Evolutionary conservation across 2,888 invertebrate species (phyloP).

Genomic region (Escarpia spicata): DNA sequence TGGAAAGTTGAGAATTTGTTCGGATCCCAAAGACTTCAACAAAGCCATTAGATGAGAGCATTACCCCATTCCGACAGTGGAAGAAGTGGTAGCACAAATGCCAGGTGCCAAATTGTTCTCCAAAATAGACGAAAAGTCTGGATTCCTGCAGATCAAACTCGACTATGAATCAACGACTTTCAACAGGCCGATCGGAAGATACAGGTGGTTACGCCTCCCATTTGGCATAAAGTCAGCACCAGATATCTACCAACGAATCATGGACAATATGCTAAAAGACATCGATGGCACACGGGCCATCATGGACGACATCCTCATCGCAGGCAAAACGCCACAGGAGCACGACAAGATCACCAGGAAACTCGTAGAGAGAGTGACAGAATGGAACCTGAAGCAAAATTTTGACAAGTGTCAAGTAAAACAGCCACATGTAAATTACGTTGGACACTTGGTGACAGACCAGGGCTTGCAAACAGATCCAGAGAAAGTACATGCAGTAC

Average conservation of each 20-base stretch:
- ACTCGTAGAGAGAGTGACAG: constrained; percentile 7
- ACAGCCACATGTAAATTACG: too few relatives aligned
- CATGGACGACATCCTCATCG: constrained; percentile 21
- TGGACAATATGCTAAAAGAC: constrained; percentile 3
- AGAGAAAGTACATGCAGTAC: too few relatives aligned
- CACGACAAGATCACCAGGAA: background rate
- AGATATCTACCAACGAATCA: constrained; percentile 24
- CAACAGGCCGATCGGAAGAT: constrained; percentile 45
- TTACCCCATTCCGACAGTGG: constrained; percentile 44
- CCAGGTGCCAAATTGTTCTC: constrained; percentile 45
- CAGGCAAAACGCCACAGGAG: background rate
- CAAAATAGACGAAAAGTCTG: constrained; percentile 44
- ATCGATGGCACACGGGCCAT: constrained; percentile 20
- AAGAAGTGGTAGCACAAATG: constrained; percentile 42
- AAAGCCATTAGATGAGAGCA: constrained; percentile 39
- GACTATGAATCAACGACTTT: constrained; percentile 40
- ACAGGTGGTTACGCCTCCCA: constrained; percentile 43
- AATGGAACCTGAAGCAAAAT: background rate
- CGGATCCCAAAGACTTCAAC: constrained; percentile 44
- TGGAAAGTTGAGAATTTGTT: constrained; percentile 44
- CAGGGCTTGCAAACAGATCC: too few relatives aligned
- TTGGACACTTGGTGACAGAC: too few relatives aligned
- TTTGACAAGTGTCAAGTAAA: too few relatives aligned
- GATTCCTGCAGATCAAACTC: constrained; percentile 44
- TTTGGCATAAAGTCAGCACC: constrained; percentile 33